Base-by-base conservation (phyloP, 2,113 vertebrate genomes). In the Sorex araneus region DNA sequence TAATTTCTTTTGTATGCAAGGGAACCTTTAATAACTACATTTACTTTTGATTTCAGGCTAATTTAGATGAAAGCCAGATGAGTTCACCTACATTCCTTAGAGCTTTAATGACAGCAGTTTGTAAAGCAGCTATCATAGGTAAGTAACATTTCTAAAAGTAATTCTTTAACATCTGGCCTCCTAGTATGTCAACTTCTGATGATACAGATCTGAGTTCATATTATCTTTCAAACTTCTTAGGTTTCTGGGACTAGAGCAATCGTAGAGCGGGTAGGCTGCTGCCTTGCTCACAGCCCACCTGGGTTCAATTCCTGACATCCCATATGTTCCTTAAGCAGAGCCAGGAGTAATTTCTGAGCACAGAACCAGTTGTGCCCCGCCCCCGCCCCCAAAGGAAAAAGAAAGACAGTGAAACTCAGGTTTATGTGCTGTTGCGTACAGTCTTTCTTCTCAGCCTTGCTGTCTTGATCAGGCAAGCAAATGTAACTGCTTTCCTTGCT, bases 91-190 rank as follows among this genome's bases (percentile, higher is more conserved):
- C 98, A 96, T 99, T 99, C 98, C 98, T 99, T 97, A 99, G 99
- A 98, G 99, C 99, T 98, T 98, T 99, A 98, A 99, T 99, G 99
- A 99, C 99, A 75, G 98, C 99, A 50, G 99, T 99, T 97, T 99
- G 99, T 98, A 99, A 99, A 98, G 99, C 99, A 97, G 99, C 99
- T 93, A 99, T 99, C 96, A 98, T 99, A 98, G 99, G 99, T 99
- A 97, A 99, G 98, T 97, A 79, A 82, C 27, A 16, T 91, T 88
- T 84, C 70, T 73, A 73, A 93, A 11, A 18, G 81, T 19, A 89
- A 8, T 60, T 60, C 57, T 60, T 60, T 21, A 60, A 54, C 73
- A 40, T 40, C 40, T 7, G 40, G 7, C 3, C 34, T 77, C 50
- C 28, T 75, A 92, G 57, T 67, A 32, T 81, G 71, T 60, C 28